Evolutionary conservation across 2,888 invertebrate genomes (phyloP), one percentile per base, ranked within the genome.

Genomic region (Sminthurides aquaticus): DNA sequence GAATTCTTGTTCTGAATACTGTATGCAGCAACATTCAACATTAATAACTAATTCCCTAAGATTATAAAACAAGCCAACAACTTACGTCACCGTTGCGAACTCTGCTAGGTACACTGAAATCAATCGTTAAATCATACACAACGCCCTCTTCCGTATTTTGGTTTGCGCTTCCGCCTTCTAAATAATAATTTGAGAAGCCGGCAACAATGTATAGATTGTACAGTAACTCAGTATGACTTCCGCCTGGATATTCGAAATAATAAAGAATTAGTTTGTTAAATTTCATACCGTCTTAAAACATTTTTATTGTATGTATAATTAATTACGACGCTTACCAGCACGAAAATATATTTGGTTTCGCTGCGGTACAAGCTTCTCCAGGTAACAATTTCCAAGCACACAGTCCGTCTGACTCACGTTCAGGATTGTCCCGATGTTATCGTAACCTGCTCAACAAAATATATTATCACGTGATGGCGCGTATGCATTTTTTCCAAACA

Each of bases 221-320:
- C 52, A 52, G 20, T 5, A 52, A 20, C 22, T 52, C 52, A 52
- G 52, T 20, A 20, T 52, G 52, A 20, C 22, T 15, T 52, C 18
- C 52, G 20, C 52, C 52, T 52, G 52, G 43, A 43, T 43, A 8
- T 43, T 43, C 43, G n/a, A n/a, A n/a, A n/a, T n/a, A n/a, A n/a
- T n/a, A n/a, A n/a, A n/a, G n/a, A n/a, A n/a, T n/a, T n/a, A n/a
- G n/a, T n/a, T n/a, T n/a, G n/a, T n/a, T n/a, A n/a, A n/a, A n/a
- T n/a, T n/a, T n/a, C n/a, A n/a, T n/a, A n/a, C n/a, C n/a, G n/a
- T n/a, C n/a, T n/a, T n/a, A n/a, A n/a, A n/a, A n/a, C n/a, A n/a
- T n/a, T n/a, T n/a, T n/a, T n/a, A n/a, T n/a, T n/a, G n/a, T n/a
- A n/a, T n/a, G n/a, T n/a, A n/a, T n/a, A n/a, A n/a, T n/a, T n/a